Percentiles rank a stretch among this genome's conserved stretches.
These are phyloP conservation scores for Myoxocephalus aenaeus DNA, from an alignment of 2,797 vertebrate genomes.

Conservation along the genomic window DNA sequence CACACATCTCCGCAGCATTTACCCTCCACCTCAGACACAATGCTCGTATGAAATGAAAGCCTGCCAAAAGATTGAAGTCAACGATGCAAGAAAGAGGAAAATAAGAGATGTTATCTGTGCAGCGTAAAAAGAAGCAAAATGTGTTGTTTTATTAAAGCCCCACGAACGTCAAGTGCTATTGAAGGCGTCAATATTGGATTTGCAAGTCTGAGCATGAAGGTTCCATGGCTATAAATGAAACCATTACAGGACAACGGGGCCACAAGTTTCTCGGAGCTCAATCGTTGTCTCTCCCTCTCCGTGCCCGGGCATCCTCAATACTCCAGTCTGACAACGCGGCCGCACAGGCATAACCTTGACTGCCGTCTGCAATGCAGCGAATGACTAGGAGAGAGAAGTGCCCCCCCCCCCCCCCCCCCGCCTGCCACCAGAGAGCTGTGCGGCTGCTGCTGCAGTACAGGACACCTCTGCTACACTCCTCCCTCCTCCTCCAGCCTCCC, in stretches of 20 bases:
- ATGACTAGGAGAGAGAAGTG: conserved; percentile 36
- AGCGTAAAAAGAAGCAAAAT: conserved; percentile 15
- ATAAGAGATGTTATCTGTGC: conserved; percentile 1
- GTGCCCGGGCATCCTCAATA: conserved; percentile 23
- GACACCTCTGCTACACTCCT: conserved; percentile 55
- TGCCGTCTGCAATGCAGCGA: conserved; percentile 78
- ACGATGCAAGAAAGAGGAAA: conserved; percentile 9
- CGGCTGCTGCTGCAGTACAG: conserved; percentile 58
- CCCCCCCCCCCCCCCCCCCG: too few relatives aligned
- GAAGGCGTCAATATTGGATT: conserved; percentile 9
- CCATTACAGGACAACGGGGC: conserved; percentile 27
- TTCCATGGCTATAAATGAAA: conserved; percentile 46
- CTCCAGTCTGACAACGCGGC: conserved; percentile 27
- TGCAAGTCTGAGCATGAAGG: conserved; percentile 30
- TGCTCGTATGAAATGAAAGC: conserved; percentile 41
- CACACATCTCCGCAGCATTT: conserved; percentile 34
- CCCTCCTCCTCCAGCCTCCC: neutral
- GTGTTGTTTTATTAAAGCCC: neutral
- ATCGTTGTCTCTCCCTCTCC: neutral
- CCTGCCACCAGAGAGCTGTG: conserved; percentile 57
- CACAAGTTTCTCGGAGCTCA: conserved; percentile 20
- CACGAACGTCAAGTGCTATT: conserved; percentile 14
- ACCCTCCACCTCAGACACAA: conserved; percentile 46
- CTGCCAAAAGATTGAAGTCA: conserved; percentile 34
- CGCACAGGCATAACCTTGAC: conserved; percentile 73